These are phyloP conservation scores for Rafetus swinhoei DNA, from an alignment of 2,113 vertebrate genomes.

Conservation along the genomic window DNA sequence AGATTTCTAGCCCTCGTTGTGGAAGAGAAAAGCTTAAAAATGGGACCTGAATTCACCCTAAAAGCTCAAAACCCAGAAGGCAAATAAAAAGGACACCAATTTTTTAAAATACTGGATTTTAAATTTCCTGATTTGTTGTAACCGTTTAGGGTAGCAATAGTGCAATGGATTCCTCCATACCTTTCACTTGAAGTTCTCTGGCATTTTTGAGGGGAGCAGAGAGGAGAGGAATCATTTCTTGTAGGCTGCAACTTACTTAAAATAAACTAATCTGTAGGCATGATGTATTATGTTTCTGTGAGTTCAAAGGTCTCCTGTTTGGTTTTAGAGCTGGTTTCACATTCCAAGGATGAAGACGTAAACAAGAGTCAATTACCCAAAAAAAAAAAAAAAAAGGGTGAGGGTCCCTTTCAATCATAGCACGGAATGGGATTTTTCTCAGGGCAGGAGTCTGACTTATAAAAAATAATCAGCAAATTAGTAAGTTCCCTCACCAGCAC, in stretches of 20 bases:
- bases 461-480: conserved; percentile 3
- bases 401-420: background rate
- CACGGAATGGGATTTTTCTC: conserved; percentile 18
- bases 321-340: background rate
- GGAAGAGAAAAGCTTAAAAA: background rate
- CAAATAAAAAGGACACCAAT: background rate
- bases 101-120: background rate
- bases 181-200: background rate
- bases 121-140: background rate
- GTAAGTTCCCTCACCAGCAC: background rate
- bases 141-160: background rate
- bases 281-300: fast-evolving
- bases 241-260: background rate
- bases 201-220: fast-evolving
- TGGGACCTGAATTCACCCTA: background rate
- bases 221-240: background rate
- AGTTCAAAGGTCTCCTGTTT: background rate
- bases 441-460: background rate
- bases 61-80: background rate
- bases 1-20: background rate
- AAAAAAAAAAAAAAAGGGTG: background rate
- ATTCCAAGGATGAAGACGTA: background rate
- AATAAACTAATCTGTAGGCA: background rate
- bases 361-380: background rate
- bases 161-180: background rate